Conservation (phyloP, 2,113 vertebrate genomes). For the Leucopternis melanops region DNA sequence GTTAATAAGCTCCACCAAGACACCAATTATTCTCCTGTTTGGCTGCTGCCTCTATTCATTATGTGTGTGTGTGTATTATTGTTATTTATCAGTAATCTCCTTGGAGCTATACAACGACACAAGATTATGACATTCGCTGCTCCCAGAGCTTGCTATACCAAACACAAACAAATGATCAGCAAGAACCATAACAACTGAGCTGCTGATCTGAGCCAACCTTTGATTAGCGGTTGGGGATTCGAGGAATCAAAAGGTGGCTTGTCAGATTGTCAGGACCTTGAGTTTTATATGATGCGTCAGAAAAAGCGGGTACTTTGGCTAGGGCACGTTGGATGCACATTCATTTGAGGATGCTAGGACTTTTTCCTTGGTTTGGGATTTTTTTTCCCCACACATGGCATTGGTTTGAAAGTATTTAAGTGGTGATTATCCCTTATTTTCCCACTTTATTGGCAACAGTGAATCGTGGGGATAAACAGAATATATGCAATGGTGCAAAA, state of each 20-base stretch:
- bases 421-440: constrained; percentile 51
- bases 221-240: background rate
- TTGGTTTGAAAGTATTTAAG: constrained; percentile 41
- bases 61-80: background rate
- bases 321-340: background rate
- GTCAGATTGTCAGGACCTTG: background rate
- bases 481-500: background rate
- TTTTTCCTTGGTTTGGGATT: background rate
- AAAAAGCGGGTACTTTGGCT: background rate
- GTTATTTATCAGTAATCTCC: constrained; percentile 12
- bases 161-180: background rate
- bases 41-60: background rate
- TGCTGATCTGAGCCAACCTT: background rate
- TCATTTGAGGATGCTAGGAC: background rate
- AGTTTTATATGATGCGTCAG: background rate
- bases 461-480: constrained; percentile 11
- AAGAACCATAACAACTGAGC: background rate
- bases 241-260: background rate
- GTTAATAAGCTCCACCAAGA: background rate
- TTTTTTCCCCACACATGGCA: background rate
- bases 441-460: constrained; percentile 13
- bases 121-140: background rate
- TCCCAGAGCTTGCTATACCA: background rate
- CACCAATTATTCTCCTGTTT: background rate
- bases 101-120: background rate